phyloP scores from a whole-genome alignment of 2,797 vertebrate species.

The Myiothlypis chrysogaster region DNA sequence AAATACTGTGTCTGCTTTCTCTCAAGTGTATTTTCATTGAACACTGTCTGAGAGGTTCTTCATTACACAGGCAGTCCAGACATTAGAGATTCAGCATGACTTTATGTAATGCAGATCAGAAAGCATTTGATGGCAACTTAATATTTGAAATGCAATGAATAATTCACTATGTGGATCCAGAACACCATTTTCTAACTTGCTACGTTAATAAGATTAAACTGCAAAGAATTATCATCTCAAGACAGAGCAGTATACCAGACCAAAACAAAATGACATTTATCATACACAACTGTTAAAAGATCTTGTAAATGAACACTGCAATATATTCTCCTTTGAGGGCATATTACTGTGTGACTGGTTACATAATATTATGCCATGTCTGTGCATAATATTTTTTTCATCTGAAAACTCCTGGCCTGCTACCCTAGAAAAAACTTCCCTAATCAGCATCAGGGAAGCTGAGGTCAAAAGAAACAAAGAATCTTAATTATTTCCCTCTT shows the following conservation, averaged over 20 bases:
- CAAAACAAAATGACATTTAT: slow-evolving; percentile 48
- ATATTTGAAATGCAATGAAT: slow-evolving; percentile 68
- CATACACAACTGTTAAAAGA: slow-evolving; percentile 18
- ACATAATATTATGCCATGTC: background rate
- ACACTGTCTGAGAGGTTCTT: slow-evolving; percentile 54
- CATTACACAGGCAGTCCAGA: slow-evolving; percentile 51
- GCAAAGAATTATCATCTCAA: slow-evolving; percentile 25
- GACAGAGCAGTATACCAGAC: slow-evolving; percentile 35
- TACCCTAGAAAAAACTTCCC: background rate
- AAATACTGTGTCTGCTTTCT: slow-evolving; percentile 39
- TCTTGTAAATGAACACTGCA: slow-evolving; percentile 14
- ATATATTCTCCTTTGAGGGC: background rate
- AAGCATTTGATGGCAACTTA: slow-evolving; percentile 68
- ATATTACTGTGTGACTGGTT: background rate
- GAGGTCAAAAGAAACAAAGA: background rate
- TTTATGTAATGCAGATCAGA: slow-evolving; percentile 62
- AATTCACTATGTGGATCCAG: slow-evolving; percentile 61
- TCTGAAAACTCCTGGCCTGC: background rate
- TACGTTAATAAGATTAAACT: slow-evolving; percentile 59
- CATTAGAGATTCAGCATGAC: slow-evolving; percentile 43
- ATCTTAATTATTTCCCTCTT: background rate
- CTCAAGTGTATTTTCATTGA: slow-evolving; percentile 58
- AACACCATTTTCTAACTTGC: slow-evolving; percentile 38
- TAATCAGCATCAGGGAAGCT: background rate
- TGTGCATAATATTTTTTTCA: background rate